Percentiles rank a stretch among this genome's conserved stretches.
These are phyloP conservation scores for Myanophis thanlyinensis DNA, from an alignment of 2,113 vertebrate species.

Conservation along the genomic window DNA sequence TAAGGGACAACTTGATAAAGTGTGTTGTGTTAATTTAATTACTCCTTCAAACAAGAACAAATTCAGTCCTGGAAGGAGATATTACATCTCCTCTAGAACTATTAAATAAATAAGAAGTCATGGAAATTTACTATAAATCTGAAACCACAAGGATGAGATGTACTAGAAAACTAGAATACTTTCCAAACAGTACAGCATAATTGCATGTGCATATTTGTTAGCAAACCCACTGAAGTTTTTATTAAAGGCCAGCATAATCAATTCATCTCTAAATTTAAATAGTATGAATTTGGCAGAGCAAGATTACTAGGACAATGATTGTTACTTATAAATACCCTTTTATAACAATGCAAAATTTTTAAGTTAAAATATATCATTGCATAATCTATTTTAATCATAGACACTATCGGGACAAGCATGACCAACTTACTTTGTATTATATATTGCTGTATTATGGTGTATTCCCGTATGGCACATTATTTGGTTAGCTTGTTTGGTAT, in stretches of 20 bases:
- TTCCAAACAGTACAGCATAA: not conserved
- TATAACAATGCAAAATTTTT: constrained; percentile 4
- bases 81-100: not conserved
- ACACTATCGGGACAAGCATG: constrained; percentile 32
- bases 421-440: constrained; percentile 44
- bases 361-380: not conserved
- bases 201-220: not conserved
- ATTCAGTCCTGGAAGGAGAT: not conserved
- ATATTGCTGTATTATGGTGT: not conserved
- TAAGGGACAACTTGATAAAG: not conserved
- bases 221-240: not conserved
- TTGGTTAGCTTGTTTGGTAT: constrained; percentile 22
- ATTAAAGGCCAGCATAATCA: not conserved
- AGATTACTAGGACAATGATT: not conserved
- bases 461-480: constrained; percentile 51
- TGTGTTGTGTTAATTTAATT: not conserved
- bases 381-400: constrained; percentile 35
- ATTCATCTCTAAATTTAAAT: not conserved
- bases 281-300: not conserved
- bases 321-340: not conserved
- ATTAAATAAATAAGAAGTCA: not conserved
- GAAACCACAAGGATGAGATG: not conserved
- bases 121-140: not conserved
- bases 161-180: not conserved
- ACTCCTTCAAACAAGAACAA: not conserved